phyloP scores from a whole-genome alignment of 2,113 vertebrate species.

The Saguinus imperator region DNA sequence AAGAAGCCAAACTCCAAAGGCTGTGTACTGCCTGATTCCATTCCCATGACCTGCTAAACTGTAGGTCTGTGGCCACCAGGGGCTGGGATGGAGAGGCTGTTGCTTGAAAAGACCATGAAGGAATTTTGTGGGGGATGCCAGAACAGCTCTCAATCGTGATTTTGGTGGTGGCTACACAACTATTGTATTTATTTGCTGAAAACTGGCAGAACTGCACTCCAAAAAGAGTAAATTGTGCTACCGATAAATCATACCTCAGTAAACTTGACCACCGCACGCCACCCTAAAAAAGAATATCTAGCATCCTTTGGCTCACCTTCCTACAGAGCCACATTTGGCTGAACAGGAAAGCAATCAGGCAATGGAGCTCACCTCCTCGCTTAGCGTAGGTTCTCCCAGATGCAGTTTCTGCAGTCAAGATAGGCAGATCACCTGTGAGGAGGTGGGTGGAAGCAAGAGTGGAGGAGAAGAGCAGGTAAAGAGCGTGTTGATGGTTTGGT shows the following conservation, averaged over 20 bases:
- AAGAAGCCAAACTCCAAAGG: background rate
- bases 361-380: background rate
- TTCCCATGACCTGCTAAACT: background rate
- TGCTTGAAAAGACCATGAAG: background rate
- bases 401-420: background rate
- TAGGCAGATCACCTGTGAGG: background rate
- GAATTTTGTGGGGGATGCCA: background rate
- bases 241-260: background rate
- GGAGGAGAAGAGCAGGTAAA: background rate
- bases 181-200: background rate
- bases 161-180: background rate
- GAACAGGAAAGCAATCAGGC: background rate
- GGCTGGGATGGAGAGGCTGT: background rate
- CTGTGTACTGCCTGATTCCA: background rate
- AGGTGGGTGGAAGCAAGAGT: background rate
- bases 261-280: background rate
- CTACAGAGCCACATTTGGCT: background rate
- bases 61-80: background rate
- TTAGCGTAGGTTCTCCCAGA: background rate
- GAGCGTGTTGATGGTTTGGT: background rate
- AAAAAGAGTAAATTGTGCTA: background rate
- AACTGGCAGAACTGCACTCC: background rate
- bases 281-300: too few species aligned
- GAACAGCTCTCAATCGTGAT: background rate
- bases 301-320: background rate